phyloP scores from a whole-genome alignment of 2,888 invertebrate species.

The Drosophila rellima region DNA sequence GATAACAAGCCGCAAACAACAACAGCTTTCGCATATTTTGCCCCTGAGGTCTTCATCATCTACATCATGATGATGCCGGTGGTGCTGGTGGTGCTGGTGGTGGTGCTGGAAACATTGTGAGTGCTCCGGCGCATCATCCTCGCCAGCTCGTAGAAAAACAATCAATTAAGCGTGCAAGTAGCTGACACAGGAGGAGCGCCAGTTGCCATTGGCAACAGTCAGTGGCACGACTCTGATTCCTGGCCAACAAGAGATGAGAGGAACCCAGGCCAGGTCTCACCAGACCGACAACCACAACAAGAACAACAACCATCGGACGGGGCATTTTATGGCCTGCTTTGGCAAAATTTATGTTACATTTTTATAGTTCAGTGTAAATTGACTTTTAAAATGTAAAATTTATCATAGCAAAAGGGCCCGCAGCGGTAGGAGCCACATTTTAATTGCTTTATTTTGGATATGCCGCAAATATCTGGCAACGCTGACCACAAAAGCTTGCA shows the following conservation, averaged over 20 bases:
- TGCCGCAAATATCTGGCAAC: conserved; percentile 62
- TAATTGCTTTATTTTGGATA: conserved; percentile 64
- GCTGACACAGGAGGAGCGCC: conserved; percentile 76
- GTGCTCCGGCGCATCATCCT: conserved; percentile 43
- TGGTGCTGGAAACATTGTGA: conserved; percentile 48
- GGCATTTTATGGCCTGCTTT: conserved; percentile 78
- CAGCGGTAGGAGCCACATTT: conserved; percentile 50
- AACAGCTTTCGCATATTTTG: conserved; percentile 67
- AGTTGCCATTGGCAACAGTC: conserved; percentile 60
- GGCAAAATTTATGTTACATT: conserved; percentile 83
- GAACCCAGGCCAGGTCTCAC: not conserved
- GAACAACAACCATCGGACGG: conserved; percentile 31
- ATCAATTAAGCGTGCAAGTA: conserved; percentile 82
- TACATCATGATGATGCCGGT: conserved; percentile 18
- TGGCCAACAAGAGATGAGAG: conserved; percentile 4
- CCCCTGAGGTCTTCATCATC: conserved; percentile 84
- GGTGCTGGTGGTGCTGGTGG: conserved; percentile 1
- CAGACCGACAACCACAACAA: not conserved
- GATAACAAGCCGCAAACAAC: conserved; percentile 82
- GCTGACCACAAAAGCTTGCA: conserved; percentile 21
- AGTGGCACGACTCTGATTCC: conserved; percentile 39
- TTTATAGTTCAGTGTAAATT: conserved; percentile 85
- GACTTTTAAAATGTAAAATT: conserved; percentile 85
- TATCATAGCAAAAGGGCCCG: conserved; percentile 77
- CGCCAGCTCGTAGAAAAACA: conserved; percentile 79